Conservation (phyloP, 2,888 invertebrate genomes). For the Chrysolina haemoptera region DNA sequence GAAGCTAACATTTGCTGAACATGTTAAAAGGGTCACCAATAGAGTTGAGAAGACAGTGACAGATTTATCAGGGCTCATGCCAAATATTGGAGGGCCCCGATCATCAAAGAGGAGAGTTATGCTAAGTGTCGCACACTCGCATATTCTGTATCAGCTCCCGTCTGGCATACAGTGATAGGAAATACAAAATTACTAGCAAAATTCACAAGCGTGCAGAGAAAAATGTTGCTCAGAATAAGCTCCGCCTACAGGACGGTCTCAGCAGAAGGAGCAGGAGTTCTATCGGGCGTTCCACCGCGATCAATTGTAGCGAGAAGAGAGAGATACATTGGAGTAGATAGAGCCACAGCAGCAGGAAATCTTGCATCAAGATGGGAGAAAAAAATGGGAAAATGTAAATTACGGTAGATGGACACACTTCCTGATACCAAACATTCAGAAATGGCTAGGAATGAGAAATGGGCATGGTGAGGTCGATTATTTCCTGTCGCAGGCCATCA, state of each 20-base stretch:
- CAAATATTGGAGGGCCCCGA: neutral
- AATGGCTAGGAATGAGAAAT: neutral
- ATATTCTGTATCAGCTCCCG: too few species aligned
- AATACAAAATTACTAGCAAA: neutral
- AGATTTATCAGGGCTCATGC: neutral
- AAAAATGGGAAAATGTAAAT: neutral
- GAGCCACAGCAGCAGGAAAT: neutral
- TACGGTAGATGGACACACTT: neutral
- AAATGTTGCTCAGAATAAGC: neutral
- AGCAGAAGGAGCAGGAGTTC: neutral
- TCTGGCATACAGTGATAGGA: neutral
- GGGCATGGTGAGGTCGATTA: neutral
- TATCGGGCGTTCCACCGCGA: neutral
- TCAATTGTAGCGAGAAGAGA: neutral
- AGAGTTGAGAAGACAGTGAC: neutral
- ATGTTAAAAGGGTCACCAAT: neutral
- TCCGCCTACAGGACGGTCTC: neutral
- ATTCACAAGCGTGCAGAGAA: neutral
- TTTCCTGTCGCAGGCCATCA: neutral
- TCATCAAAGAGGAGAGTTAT: neutral
- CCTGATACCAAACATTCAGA: neutral
- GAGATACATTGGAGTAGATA: neutral
- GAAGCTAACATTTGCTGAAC: neutral
- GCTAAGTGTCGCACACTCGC: too few species aligned
- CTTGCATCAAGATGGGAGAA: neutral